Conservation (phyloP, 2,888 invertebrate species). For the Phengaris alcon region DNA sequence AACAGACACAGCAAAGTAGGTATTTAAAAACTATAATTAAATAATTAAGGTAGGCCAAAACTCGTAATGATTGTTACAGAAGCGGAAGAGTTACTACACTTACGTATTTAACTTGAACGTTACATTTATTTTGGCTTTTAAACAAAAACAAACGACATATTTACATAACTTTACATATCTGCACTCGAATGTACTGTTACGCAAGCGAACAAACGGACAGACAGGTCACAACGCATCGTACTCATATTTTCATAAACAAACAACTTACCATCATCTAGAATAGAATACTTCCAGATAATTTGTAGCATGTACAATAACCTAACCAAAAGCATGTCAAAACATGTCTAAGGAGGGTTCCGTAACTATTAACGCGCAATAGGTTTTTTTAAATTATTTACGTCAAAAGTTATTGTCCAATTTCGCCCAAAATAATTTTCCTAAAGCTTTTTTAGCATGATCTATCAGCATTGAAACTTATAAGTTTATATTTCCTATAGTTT, state of each 20-base stretch:
- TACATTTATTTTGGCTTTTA: conserved; percentile 13
- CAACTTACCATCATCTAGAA: not conserved
- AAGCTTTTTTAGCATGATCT: too few species aligned
- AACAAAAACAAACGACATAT: conserved; percentile 13
- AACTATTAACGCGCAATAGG: too few species aligned
- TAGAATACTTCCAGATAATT: not conserved
- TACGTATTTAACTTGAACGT: not conserved
- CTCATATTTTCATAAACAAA: not conserved
- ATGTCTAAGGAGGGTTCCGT: too few species aligned
- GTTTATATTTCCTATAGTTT: too few species aligned
- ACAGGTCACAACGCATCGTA: not conserved
- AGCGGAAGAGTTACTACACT: conserved; percentile 2
- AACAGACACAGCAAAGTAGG: too few species aligned
- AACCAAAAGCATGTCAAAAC: too few species aligned
- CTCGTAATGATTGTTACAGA: not conserved
- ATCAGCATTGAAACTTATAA: too few species aligned
- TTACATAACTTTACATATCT: conserved; percentile 14
- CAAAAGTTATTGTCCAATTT: too few species aligned
- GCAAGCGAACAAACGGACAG: not conserved
- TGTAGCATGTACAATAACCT: too few species aligned
- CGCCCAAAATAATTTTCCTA: too few species aligned
- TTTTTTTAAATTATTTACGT: too few species aligned
- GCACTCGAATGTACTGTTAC: not conserved
- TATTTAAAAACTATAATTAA: too few species aligned
- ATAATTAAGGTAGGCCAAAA: not conserved